These are phyloP conservation scores for Fregata magnificens DNA, from an alignment of 2,113 vertebrate genomes.

Conservation along the genomic window DNA sequence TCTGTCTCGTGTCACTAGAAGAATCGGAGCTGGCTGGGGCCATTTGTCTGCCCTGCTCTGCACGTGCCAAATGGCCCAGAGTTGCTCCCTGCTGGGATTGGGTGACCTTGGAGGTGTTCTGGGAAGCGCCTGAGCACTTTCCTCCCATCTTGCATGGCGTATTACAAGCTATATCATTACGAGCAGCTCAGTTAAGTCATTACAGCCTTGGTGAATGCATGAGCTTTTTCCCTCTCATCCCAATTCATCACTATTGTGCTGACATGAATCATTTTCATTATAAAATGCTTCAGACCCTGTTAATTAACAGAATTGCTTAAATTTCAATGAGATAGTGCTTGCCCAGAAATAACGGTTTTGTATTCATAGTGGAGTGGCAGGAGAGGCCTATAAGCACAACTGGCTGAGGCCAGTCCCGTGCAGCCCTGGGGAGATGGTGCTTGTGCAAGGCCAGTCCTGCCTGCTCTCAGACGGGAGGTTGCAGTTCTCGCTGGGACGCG, in stretches of 20 bases:
- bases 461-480: background rate
- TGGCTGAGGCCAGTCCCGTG: background rate
- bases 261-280: slow-evolving; percentile 67
- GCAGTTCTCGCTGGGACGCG: background rate
- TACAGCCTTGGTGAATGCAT: slow-evolving; percentile 35
- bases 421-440: background rate
- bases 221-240: slow-evolving; percentile 42
- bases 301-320: slow-evolving; percentile 65
- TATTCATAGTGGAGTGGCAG: background rate
- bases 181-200: slow-evolving; percentile 45
- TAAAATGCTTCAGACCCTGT: slow-evolving; percentile 54
- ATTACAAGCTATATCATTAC: slow-evolving; percentile 11
- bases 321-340: slow-evolving; percentile 23
- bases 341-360: slow-evolving; percentile 21
- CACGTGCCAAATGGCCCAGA: background rate
- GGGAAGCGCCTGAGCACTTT: slow-evolving; percentile 31
- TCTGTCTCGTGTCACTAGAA: background rate
- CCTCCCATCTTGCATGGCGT: background rate
- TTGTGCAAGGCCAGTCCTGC: background rate
- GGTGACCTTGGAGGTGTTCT: slow-evolving; percentile 55
- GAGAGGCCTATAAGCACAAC: background rate
- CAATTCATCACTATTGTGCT: slow-evolving; percentile 56
- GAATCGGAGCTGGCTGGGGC: background rate
- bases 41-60: background rate
- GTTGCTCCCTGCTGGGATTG: rapidly evolving